phyloP scores from a whole-genome alignment of 2,888 invertebrate species.

The Anorthoa munda region DNA sequence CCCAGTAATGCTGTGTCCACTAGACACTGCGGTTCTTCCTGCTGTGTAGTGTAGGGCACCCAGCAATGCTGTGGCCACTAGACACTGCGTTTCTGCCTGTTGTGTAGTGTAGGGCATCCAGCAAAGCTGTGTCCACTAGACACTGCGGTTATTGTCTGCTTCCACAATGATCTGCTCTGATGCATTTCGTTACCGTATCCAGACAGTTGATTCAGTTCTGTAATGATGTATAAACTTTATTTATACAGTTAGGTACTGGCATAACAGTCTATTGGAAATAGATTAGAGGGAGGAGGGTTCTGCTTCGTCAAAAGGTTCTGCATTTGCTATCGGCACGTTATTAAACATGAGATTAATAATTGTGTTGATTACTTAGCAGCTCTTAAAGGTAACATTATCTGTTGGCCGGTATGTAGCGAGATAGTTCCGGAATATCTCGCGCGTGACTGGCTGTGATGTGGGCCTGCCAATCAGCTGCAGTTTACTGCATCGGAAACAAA shows the following conservation, averaged over 20 bases:
- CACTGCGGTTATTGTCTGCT: background rate
- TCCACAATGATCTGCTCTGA: background rate
- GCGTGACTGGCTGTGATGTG: background rate
- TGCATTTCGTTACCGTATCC: background rate
- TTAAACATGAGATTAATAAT: background rate
- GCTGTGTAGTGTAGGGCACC: too few relatives aligned
- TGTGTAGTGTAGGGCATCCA: background rate
- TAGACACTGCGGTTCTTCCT: too few relatives aligned
- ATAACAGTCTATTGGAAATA: background rate
- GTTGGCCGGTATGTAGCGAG: background rate
- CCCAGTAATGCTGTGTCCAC: background rate
- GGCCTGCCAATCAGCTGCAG: background rate
- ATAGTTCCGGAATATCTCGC: background rate
- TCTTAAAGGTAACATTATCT: slow-evolving; percentile 1
- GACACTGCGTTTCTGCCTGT: too few relatives aligned
- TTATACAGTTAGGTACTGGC: background rate
- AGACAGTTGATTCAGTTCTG: background rate
- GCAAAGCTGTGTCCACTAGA: too few relatives aligned
- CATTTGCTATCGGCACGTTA: too few relatives aligned
- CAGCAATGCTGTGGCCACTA: too few relatives aligned
- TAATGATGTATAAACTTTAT: background rate
- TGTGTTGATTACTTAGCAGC: background rate
- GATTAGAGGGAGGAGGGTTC: too few relatives aligned
- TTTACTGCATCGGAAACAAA: background rate
- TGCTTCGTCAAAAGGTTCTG: background rate